phyloP scores from a whole-genome alignment of 2,797 vertebrate species.

The Micropoecilia bifurca region DNA sequence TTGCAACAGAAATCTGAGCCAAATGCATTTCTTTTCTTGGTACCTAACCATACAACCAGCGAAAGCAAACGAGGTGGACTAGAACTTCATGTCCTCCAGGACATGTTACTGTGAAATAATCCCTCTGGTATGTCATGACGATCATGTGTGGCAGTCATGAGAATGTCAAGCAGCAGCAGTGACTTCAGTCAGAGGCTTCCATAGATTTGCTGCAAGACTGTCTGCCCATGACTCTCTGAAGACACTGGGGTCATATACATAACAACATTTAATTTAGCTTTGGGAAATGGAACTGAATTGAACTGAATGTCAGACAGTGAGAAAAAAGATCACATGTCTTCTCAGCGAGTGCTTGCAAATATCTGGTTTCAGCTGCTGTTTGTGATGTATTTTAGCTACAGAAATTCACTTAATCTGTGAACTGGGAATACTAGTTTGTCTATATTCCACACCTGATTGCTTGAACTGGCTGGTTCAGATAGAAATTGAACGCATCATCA shows the following conservation, averaged over 20 bases:
- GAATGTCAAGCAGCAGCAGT: neutral
- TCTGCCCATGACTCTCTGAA: neutral
- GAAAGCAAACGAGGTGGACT: too few species aligned
- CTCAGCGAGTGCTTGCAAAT: neutral
- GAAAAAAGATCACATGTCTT: neutral
- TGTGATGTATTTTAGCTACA: neutral
- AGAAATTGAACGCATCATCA: neutral
- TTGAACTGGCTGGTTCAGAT: neutral
- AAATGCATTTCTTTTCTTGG: neutral
- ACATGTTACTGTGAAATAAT: neutral
- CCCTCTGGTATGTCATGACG: neutral
- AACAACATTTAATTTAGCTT: neutral
- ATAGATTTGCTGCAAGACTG: neutral
- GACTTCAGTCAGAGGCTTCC: neutral
- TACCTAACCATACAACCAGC: neutral
- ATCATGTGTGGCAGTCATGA: neutral
- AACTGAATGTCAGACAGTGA: neutral
- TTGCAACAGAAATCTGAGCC: neutral
- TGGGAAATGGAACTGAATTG: neutral
- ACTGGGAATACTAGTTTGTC: neutral
- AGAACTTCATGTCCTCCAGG: neutral
- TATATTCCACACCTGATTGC: neutral
- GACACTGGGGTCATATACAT: neutral
- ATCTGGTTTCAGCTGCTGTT: neutral
- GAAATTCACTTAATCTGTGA: neutral